phyloP scores from a whole-genome alignment of 2,888 invertebrate species.

The Coelopa pilipes region DNA sequence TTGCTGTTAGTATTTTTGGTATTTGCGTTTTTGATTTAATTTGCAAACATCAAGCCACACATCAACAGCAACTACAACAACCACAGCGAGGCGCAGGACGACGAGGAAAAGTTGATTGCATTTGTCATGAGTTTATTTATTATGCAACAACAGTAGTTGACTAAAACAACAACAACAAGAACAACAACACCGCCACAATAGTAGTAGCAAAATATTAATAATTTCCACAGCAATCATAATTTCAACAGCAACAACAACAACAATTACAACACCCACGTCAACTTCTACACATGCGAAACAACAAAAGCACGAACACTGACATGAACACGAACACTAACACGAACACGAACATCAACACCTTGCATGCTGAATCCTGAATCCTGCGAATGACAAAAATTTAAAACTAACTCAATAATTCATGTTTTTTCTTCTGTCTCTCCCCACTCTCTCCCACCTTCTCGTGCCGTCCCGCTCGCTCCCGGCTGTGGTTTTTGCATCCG shows the following conservation, averaged over 20 bases:
- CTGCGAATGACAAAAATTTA: constrained; percentile 41
- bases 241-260: too few species aligned
- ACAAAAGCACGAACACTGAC: constrained; percentile 2
- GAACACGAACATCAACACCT: constrained; percentile 36
- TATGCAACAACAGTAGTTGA: neutral
- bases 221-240: too few species aligned
- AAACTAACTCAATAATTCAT: constrained; percentile 45
- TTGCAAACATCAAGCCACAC: constrained; percentile 5
- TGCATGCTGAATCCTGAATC: constrained; percentile 39
- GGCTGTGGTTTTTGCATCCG: neutral
- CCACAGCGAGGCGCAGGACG: too few species aligned
- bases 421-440: constrained; percentile 40
- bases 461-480: neutral
- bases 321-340: constrained; percentile 3
- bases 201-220: too few species aligned
- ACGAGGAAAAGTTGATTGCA: too few species aligned
- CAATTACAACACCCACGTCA: neutral
- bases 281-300: neutral
- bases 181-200: too few species aligned
- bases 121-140: too few species aligned
- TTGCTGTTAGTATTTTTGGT: constrained; percentile 9
- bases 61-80: too few species aligned
- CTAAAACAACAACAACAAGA: neutral
- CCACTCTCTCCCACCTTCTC: constrained; percentile 14
- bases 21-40: constrained; percentile 12